Conservation (phyloP, 2,113 vertebrate genomes). For the Eonycteris spelaea region DNA sequence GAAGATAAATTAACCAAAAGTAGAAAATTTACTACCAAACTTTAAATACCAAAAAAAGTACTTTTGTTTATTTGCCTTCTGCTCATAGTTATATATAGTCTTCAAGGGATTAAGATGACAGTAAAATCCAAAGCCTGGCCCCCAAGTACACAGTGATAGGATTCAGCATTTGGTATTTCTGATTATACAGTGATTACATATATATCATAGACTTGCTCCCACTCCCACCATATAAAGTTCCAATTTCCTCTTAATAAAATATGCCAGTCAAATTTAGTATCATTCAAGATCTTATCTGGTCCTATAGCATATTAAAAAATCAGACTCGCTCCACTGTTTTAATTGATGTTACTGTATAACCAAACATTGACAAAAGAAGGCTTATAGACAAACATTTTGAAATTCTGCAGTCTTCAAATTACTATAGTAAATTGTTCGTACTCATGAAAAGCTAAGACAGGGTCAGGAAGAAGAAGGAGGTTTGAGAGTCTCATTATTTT, state of each 20-base stretch:
- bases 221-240: background rate
- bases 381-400: slow-evolving; percentile 49
- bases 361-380: background rate
- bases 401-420: slow-evolving; percentile 66
- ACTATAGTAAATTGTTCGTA: slow-evolving; percentile 62
- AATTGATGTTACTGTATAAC: background rate
- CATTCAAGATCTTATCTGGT: background rate
- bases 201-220: background rate
- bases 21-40: slow-evolving; percentile 42
- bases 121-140: slow-evolving; percentile 6
- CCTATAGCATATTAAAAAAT: background rate
- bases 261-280: background rate
- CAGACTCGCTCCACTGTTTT: background rate
- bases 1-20: slow-evolving; percentile 25
- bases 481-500: slow-evolving; percentile 52
- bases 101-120: slow-evolving; percentile 55
- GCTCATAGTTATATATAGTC: slow-evolving; percentile 44
- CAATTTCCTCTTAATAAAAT: background rate
- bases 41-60: slow-evolving; percentile 56
- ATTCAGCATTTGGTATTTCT: slow-evolving; percentile 58
- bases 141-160: slow-evolving; percentile 61
- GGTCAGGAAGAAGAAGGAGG: slow-evolving; percentile 61
- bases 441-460: slow-evolving; percentile 70
- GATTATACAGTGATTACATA: slow-evolving; percentile 9
- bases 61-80: slow-evolving; percentile 68